Conservation (phyloP, 2,113 vertebrate genomes). For the Syngnathoides biaculeatus region DNA sequence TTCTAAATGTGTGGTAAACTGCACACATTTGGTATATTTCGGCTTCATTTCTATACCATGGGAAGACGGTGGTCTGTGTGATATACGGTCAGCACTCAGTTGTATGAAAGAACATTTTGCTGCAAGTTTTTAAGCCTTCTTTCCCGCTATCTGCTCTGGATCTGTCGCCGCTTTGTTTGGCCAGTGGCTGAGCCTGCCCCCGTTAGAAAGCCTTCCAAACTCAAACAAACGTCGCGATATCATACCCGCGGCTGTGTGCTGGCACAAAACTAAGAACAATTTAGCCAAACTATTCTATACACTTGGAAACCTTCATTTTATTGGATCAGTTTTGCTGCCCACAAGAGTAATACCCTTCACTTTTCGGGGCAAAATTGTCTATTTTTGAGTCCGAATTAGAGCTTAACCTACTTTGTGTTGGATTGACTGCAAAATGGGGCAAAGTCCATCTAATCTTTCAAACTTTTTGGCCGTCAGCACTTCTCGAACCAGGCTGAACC, state of each 20-base stretch:
- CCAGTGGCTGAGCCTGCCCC: slow-evolving; percentile 24
- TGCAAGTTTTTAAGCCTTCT: slow-evolving; percentile 18
- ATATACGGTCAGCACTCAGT: slow-evolving; percentile 1
- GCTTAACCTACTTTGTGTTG: slow-evolving; percentile 21
- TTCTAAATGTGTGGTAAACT: background rate
- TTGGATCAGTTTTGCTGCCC: slow-evolving; percentile 24
- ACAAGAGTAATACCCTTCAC: slow-evolving; percentile 19
- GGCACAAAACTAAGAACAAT: slow-evolving; percentile 42
- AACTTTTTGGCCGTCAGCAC: slow-evolving; percentile 30
- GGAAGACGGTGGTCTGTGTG: background rate
- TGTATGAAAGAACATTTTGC: slow-evolving; percentile 40
- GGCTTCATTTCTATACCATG: background rate
- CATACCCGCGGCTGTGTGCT: slow-evolving; percentile 42
- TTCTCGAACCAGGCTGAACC: slow-evolving; percentile 25
- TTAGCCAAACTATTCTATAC: slow-evolving; percentile 33
- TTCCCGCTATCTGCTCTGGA: slow-evolving; percentile 43
- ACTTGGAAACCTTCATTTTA: slow-evolving; percentile 15
- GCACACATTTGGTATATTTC: background rate
- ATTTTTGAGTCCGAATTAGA: slow-evolving; percentile 36
- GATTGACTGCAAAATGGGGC: slow-evolving; percentile 36
- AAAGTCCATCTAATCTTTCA: slow-evolving; percentile 28
- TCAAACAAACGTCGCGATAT: slow-evolving; percentile 54
- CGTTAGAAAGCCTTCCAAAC: slow-evolving; percentile 41
- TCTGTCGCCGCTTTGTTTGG: slow-evolving; percentile 44
- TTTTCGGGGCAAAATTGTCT: slow-evolving; percentile 21